A percentile compares a stretch with the other conserved stretches of the same genome.
These are phyloP conservation scores for Spodoptera picta DNA, from an alignment of 2,888 invertebrate species.

Conservation along the genomic window DNA sequence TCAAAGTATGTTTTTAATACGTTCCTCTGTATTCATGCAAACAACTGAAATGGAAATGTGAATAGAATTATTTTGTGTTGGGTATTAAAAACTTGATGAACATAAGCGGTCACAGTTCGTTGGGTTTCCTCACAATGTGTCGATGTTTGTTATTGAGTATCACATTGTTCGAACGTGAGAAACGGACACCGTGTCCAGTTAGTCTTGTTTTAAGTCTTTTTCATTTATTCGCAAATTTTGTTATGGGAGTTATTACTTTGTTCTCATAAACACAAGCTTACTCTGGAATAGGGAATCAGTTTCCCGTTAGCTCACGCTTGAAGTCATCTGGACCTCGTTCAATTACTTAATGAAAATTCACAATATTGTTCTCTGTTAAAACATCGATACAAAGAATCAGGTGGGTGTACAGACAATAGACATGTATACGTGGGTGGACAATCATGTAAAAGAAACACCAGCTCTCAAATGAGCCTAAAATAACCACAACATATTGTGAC, in stretches of 20 bases:
- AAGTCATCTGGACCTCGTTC: not conserved
- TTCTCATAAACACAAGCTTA: conserved; percentile 2
- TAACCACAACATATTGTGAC: not conserved
- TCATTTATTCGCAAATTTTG: conserved; percentile 39
- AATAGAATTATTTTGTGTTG: conserved; percentile 55
- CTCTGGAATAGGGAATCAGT: not conserved
- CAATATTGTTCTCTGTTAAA: not conserved
- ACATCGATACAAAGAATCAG: not conserved
- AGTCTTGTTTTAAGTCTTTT: conserved; percentile 58
- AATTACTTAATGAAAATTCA: not conserved
- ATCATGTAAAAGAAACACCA: not conserved
- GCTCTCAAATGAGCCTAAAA: not conserved
- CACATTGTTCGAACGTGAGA: conserved; percentile 63
- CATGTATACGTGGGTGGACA: not conserved
- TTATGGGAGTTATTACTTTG: conserved; percentile 13
- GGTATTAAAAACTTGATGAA: conserved; percentile 61
- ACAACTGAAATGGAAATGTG: conserved; percentile 55
- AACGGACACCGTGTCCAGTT: conserved; percentile 58
- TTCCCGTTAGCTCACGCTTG: not conserved
- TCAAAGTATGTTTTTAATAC: conserved; percentile 57
- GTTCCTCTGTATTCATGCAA: conserved; percentile 53
- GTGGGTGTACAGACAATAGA: not conserved
- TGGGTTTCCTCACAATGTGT: conserved; percentile 58
- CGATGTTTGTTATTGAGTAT: conserved; percentile 59
- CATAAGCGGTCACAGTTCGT: conserved; percentile 59